Conservation (phyloP, 2,888 invertebrate genomes). For the Protophormia terraenovae region DNA sequence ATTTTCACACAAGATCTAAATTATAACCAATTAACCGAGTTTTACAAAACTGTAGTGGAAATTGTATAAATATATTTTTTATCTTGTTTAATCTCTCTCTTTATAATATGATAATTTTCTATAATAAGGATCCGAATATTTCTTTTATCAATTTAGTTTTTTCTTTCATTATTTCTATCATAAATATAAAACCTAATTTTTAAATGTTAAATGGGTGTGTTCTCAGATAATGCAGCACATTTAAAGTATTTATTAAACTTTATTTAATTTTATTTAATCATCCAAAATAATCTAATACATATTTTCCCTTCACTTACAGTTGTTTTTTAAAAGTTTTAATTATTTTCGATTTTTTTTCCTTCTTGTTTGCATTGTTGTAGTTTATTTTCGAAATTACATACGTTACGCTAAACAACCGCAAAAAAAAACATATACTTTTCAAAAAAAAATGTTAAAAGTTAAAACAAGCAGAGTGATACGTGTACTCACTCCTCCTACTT, state of each 20-base stretch:
- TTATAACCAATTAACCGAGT: too few relatives aligned
- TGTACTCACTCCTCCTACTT: constrained; percentile 58
- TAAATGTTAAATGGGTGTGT: not conserved
- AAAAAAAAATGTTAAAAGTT: constrained; percentile 27
- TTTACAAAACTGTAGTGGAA: too few relatives aligned
- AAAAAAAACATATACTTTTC: constrained; percentile 23
- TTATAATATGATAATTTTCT: too few relatives aligned
- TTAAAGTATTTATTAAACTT: not conserved
- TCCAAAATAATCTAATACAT: constrained; percentile 15
- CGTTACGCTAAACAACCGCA: constrained; percentile 38
- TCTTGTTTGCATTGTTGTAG: not conserved
- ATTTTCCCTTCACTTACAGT: constrained; percentile 35
- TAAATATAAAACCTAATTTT: not conserved
- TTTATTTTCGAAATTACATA: constrained; percentile 36
- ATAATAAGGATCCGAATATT: too few relatives aligned
- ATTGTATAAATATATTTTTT: too few relatives aligned
- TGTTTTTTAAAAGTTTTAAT: not conserved
- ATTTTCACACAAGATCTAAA: too few relatives aligned
- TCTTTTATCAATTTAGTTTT: too few relatives aligned
- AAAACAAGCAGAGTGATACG: constrained; percentile 8
- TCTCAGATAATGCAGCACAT: not conserved
- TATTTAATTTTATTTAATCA: not conserved
- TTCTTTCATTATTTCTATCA: too few relatives aligned
- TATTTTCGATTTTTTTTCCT: not conserved
- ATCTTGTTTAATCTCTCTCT: too few relatives aligned